Conservation (phyloP, 2,113 vertebrate genomes). For the Eulemur macaco region DNA sequence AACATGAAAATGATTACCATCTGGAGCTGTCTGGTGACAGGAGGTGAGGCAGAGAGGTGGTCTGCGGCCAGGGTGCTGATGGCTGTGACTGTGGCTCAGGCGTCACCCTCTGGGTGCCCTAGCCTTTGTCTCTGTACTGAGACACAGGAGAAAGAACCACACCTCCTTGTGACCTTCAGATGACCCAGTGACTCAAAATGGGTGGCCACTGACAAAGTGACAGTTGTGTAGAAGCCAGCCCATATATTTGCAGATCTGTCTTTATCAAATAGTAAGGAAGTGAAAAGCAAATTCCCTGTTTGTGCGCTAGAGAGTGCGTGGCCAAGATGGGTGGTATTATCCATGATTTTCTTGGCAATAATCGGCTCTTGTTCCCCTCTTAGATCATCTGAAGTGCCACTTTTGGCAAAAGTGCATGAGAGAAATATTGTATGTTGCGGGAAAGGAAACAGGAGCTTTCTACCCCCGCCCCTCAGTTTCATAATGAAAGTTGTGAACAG, state of each 20-base stretch:
- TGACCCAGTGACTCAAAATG: background rate
- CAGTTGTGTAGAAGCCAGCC: background rate
- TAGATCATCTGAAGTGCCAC: constrained; percentile 54
- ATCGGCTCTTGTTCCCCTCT: background rate
- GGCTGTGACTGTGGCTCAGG: background rate
- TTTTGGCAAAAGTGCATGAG: constrained; percentile 60
- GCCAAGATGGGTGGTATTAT: constrained; percentile 6
- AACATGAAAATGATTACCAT: constrained; percentile 60
- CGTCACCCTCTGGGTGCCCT: background rate
- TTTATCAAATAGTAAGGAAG: background rate
- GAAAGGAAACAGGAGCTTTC: constrained; percentile 67
- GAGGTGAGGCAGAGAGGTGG: background rate
- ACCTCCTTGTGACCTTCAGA: background rate
- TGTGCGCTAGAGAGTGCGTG: background rate
- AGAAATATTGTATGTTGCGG: constrained; percentile 67
- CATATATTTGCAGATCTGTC: background rate
- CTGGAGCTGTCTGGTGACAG: background rate
- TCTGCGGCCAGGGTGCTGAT: background rate
- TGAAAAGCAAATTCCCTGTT: background rate
- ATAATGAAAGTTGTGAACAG: constrained; percentile 62
- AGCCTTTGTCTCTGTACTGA: background rate
- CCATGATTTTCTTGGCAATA: constrained; percentile 50
- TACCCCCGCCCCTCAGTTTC: background rate
- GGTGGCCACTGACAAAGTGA: background rate
- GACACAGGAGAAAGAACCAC: background rate